These are phyloP conservation scores for Slavum lentiscoides DNA, from an alignment of 2,888 invertebrate genomes.

Conservation along the genomic window DNA sequence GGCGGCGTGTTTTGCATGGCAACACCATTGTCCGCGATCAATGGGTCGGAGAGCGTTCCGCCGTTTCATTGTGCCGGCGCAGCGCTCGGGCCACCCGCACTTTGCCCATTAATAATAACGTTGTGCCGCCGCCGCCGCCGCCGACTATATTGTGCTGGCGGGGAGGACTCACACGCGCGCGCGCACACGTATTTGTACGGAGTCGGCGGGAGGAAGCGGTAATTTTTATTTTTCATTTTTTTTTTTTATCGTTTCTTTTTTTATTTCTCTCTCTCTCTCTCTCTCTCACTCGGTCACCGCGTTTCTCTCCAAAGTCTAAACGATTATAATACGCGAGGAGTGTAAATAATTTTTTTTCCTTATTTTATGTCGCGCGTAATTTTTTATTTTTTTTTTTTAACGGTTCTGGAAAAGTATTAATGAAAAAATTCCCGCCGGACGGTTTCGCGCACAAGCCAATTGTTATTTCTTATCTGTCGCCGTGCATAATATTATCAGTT, in stretches of 20 bases:
- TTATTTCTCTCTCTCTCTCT: background rate
- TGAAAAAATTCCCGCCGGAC: no score
- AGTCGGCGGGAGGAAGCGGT: slow-evolving; percentile 14
- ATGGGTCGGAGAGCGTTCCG: slow-evolving; percentile 37
- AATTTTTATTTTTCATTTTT: slow-evolving; percentile 12
- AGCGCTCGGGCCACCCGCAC: slow-evolving; percentile 45
- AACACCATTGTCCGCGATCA: slow-evolving; percentile 46
- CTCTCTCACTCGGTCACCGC: no score
- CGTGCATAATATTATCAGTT: no score
- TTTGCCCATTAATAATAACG: slow-evolving; percentile 51
- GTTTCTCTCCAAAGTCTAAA: no score
- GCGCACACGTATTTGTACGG: slow-evolving; percentile 10
- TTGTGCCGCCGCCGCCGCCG: slow-evolving; percentile 26
- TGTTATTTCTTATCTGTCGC: no score
- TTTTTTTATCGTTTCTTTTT: background rate
- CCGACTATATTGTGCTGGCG: slow-evolving; percentile 33
- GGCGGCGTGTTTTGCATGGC: slow-evolving; percentile 52
- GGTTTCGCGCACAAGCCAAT: no score
- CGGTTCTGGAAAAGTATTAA: no score
- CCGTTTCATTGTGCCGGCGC: slow-evolving; percentile 23
- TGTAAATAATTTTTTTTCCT: no score
- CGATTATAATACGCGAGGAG: no score
- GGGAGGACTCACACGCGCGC: background rate
- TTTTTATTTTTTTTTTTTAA: no score
- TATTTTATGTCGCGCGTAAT: no score